Conservation (phyloP, 92 coral and sea anemone genomes). For the Paragorgia papillata region DNA sequence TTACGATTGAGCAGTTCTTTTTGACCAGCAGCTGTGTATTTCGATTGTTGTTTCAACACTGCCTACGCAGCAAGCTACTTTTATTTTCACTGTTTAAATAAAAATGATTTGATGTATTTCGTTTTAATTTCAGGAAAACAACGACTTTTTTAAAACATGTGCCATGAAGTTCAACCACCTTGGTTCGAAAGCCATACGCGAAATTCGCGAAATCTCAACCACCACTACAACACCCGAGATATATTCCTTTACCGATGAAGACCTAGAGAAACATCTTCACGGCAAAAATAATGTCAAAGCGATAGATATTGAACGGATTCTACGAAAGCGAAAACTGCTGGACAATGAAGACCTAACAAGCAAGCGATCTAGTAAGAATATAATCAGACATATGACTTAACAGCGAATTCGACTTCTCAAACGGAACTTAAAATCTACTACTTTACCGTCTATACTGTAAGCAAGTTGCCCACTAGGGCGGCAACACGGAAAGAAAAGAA, state of each 20-base stretch:
- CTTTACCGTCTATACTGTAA: too few species aligned
- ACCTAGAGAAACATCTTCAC: constrained; percentile 22
- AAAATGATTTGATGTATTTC: not conserved
- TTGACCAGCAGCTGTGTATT: too few species aligned
- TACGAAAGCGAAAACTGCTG: constrained; percentile 33
- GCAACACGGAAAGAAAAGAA: too few species aligned
- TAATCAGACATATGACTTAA: too few species aligned
- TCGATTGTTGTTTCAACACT: too few species aligned
- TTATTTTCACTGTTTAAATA: too few species aligned
- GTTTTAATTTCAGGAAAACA: constrained; percentile 4
- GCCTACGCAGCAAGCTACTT: too few species aligned
- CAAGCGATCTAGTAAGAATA: constrained; percentile 39
- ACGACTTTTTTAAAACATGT: not conserved
- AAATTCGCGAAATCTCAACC: constrained; percentile 15
- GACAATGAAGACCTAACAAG: constrained; percentile 4
- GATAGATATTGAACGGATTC: constrained; percentile 24
- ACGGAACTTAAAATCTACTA: too few species aligned
- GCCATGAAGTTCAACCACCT: constrained; percentile 4
- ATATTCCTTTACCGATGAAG: constrained; percentile 5
- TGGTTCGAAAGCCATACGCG: constrained; percentile 29
- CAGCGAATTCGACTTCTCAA: too few species aligned
- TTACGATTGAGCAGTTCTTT: too few species aligned
- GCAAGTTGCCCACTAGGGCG: too few species aligned
- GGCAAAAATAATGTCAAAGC: constrained; percentile 21
- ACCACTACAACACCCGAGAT: not conserved